These are phyloP conservation scores for Equus quagga DNA, from an alignment of 2,113 vertebrate genomes.

Conservation along the genomic window DNA sequence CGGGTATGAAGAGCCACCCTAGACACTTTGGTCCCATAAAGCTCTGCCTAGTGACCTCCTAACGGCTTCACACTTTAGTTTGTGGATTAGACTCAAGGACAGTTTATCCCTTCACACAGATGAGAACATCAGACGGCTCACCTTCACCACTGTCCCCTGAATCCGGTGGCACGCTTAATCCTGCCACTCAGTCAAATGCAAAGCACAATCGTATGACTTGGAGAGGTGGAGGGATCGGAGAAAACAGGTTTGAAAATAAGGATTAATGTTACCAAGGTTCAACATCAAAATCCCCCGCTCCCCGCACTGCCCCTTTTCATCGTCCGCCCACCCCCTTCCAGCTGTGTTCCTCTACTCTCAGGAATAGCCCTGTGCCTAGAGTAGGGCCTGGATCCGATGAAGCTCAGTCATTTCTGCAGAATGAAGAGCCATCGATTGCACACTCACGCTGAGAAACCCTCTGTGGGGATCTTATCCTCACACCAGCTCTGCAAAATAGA, in stretches of 20 bases:
- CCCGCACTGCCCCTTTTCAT: neutral
- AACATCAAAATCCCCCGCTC: neutral
- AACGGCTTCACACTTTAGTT: conserved; percentile 32
- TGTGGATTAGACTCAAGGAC: conserved; percentile 65
- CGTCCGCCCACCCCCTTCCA: neutral
- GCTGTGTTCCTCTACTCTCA: neutral
- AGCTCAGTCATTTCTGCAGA: neutral
- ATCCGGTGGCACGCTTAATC: conserved; percentile 27
- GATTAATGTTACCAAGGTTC: neutral
- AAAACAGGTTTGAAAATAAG: neutral
- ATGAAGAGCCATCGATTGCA: neutral
- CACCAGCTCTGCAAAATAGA: neutral
- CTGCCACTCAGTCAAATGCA: neutral
- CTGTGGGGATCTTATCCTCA: neutral
- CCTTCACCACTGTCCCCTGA: conserved; percentile 7
- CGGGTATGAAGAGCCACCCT: conserved; percentile 52
- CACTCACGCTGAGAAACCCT: too few species aligned
- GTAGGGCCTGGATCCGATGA: neutral
- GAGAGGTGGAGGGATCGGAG: too few species aligned
- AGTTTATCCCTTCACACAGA: conserved; percentile 71
- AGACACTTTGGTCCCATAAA: neutral
- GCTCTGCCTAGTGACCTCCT: conserved; percentile 42
- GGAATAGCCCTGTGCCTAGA: neutral
- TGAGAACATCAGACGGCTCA: neutral
- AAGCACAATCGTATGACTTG: neutral